Evolutionary conservation across 2,797 vertebrate species (phyloP).

Genomic region (Arremon brunneinucha): DNA sequence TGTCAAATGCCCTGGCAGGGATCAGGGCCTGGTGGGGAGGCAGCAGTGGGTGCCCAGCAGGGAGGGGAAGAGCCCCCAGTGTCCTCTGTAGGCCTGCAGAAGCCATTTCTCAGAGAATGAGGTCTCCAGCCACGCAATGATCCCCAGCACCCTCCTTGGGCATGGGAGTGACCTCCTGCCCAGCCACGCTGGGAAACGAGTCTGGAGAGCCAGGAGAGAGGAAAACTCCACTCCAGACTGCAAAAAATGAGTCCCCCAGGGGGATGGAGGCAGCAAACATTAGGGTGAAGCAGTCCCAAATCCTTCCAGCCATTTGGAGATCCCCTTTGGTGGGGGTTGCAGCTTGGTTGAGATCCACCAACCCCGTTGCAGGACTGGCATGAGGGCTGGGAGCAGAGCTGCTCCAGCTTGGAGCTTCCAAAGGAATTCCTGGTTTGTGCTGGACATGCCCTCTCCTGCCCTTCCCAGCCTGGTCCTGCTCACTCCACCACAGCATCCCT

Average conservation of each 20-base stretch:
- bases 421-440: background rate
- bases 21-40: background rate
- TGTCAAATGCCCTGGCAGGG: background rate
- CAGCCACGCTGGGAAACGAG: background rate
- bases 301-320: background rate
- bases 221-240: background rate
- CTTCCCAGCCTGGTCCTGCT: background rate
- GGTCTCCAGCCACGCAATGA: fast-evolving
- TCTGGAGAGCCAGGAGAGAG: background rate
- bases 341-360: background rate
- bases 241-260: background rate
- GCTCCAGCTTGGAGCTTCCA: fast-evolving
- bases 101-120: background rate
- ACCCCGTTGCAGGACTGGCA: background rate
- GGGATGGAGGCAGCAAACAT: background rate
- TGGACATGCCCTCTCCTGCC: background rate
- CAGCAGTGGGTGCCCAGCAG: background rate
- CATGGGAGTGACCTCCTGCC: background rate
- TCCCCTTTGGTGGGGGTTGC: too few relatives aligned
- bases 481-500: fast-evolving
- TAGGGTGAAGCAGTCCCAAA: background rate
- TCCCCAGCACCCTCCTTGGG: background rate
- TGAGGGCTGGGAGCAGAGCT: background rate
- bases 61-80: background rate
- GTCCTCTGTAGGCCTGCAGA: background rate